phyloP scores from a whole-genome alignment of 2,888 invertebrate species.

The Agriopis leucophaearia region DNA sequence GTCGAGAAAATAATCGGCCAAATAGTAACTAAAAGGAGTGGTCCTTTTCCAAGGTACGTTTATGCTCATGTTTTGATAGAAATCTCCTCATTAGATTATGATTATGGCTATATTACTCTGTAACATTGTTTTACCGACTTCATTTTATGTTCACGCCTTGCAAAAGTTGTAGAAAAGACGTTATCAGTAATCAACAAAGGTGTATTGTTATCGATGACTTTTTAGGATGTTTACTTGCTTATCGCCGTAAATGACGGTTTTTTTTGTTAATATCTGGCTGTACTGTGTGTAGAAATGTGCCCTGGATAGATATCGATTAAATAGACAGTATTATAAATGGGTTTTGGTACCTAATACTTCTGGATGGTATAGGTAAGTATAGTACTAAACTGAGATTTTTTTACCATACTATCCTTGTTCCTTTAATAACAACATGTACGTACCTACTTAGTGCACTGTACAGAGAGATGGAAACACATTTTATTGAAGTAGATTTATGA shows the following conservation, averaged over 20 bases:
- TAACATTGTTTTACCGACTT: not conserved
- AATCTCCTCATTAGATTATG: constrained; percentile 21
- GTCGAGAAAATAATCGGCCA: constrained; percentile 96
- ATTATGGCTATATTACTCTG: constrained; percentile 2
- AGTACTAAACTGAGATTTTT: too few species aligned
- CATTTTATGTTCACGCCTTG: not conserved
- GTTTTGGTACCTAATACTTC: too few species aligned
- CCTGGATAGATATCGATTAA: not conserved
- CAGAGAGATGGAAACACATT: too few species aligned
- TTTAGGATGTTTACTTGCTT: constrained; percentile 68
- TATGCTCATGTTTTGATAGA: constrained; percentile 59
- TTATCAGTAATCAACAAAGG: constrained; percentile 62
- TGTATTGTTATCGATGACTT: constrained; percentile 58
- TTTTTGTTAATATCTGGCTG: not conserved
- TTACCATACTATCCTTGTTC: too few species aligned
- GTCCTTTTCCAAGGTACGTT: constrained; percentile 96
- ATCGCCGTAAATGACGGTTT: constrained; percentile 43
- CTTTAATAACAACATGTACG: too few species aligned
- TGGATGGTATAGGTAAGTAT: too few species aligned
- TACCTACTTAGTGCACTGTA: too few species aligned
- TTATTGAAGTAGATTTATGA: too few species aligned
- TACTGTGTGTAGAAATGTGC: not conserved
- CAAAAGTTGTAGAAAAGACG: constrained; percentile 21
- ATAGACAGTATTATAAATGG: too few species aligned
- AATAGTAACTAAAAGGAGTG: constrained; percentile 94